These are phyloP conservation scores for Pachycephala philippinensis DNA, from an alignment of 2,113 vertebrate genomes.

Conservation along the genomic window DNA sequence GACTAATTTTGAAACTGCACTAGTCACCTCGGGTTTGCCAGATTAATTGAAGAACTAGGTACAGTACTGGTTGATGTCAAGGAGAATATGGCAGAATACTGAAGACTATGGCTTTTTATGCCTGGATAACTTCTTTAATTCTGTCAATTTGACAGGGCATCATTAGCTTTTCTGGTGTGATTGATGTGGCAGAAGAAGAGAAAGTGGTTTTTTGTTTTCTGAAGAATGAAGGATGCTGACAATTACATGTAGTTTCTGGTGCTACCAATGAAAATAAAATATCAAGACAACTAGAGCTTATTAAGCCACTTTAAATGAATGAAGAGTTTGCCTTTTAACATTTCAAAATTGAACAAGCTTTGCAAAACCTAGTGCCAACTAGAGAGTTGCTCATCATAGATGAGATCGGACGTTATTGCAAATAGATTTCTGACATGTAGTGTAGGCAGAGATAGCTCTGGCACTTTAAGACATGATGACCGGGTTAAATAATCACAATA, in stretches of 20 bases:
- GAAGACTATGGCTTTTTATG: neutral
- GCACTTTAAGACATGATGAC: neutral
- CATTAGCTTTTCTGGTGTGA: neutral
- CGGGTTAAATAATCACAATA: neutral
- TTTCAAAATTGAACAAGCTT: neutral
- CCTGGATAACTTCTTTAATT: neutral
- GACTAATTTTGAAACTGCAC: neutral
- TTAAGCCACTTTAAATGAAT: neutral
- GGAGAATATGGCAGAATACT: neutral
- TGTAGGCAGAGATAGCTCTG: neutral
- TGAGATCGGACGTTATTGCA: neutral
- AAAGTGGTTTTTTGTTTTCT: neutral
- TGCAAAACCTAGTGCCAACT: neutral
- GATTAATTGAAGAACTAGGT: neutral
- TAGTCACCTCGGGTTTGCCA: neutral
- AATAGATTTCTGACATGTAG: neutral
- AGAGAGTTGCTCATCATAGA: neutral
- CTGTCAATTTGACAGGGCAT: neutral
- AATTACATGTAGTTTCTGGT: neutral
- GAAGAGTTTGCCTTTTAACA: neutral
- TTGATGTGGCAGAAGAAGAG: neutral
- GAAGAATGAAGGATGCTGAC: neutral
- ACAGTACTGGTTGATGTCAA: neutral
- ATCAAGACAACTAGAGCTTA: neutral
- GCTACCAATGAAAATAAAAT: neutral